Percentiles rank a stretch among this genome's conserved stretches.
Conservation (phyloP, 2,888 invertebrate genomes). For the Antitype chi region DNA sequence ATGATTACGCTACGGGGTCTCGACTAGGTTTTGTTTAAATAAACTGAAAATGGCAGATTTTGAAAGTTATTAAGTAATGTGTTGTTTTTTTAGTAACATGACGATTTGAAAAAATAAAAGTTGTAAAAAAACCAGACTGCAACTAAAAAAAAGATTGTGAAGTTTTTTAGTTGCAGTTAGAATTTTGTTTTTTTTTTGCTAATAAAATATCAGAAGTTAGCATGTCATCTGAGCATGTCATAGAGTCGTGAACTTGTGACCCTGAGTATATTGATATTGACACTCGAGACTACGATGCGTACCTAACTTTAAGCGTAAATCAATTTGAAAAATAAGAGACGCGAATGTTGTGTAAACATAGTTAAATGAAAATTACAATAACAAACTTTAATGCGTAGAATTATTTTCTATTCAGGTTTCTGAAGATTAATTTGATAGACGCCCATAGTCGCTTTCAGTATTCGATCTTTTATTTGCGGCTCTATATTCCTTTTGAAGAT, state of each 20-base stretch:
- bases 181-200: no score
- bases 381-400: constrained; percentile 6
- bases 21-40: neutral
- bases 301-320: neutral
- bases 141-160: neutral
- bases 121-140: neutral
- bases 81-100: neutral
- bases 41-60: neutral
- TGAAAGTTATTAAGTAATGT: neutral
- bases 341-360: constrained; percentile 21
- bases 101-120: neutral
- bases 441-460: neutral
- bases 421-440: neutral
- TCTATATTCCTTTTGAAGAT: neutral
- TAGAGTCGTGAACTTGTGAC: constrained; percentile 35
- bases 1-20: neutral
- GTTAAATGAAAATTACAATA: constrained; percentile 33
- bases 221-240: neutral
- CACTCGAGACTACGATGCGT: neutral
- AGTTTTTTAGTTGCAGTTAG: no score
- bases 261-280: neutral
- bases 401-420: constrained; percentile 8
- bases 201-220: neutral
- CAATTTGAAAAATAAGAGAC: constrained; percentile 35
- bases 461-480: neutral